phyloP scores from a whole-genome alignment of 2,888 invertebrate species.

The Rugalucina vietnamica region DNA sequence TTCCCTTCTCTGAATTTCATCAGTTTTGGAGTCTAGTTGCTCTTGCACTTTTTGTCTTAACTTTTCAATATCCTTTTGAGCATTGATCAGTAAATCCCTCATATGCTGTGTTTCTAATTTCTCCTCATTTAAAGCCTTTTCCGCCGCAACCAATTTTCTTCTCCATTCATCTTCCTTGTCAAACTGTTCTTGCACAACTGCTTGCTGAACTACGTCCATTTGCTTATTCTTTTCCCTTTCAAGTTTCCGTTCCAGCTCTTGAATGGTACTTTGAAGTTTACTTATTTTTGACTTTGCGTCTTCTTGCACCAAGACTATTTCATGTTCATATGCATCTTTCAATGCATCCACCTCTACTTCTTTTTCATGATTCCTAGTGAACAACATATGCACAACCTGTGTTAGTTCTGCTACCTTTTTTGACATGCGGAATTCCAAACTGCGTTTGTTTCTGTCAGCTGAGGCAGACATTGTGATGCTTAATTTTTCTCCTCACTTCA shows the following conservation, averaged over 20 bases:
- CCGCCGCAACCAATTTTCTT: constrained; percentile 65
- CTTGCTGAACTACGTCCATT: constrained; percentile 59
- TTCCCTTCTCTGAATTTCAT: constrained; percentile 71
- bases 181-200: constrained; percentile 57
- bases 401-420: constrained; percentile 83
- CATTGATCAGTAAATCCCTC: constrained; percentile 78
- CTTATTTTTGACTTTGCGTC: constrained; percentile 74
- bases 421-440: constrained; percentile 82
- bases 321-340: constrained; percentile 80
- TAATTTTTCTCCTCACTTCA: no score
- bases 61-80: constrained; percentile 80
- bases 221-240: constrained; percentile 62
- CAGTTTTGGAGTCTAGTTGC: constrained; percentile 69
- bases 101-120: constrained; percentile 78
- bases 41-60: constrained; percentile 73
- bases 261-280: constrained; percentile 65
- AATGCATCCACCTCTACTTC: constrained; percentile 81
- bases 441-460: constrained; percentile 68
- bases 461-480: background rate
- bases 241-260: constrained; percentile 66
- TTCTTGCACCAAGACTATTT: constrained; percentile 75
- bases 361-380: constrained; percentile 82
- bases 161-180: constrained; percentile 74
- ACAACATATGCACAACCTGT: constrained; percentile 83
- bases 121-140: constrained; percentile 76